Conservation (phyloP, 2,888 invertebrate species). For the Horisme vitalbata region DNA sequence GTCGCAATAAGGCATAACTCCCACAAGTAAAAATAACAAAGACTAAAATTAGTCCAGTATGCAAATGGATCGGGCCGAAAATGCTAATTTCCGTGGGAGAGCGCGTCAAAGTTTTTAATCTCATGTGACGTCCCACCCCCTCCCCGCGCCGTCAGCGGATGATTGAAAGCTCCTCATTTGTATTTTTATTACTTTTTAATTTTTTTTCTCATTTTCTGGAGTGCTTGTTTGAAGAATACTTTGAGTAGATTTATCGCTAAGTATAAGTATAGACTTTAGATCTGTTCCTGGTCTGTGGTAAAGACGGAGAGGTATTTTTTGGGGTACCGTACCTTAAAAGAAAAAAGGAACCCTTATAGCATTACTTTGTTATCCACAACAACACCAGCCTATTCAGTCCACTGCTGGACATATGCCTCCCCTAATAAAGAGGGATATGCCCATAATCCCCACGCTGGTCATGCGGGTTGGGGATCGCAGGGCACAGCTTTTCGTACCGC, state of each 20-base stretch:
- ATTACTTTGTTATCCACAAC: too few species aligned
- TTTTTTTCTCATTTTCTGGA: conserved; percentile 74
- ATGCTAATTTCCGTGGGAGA: conserved; percentile 82
- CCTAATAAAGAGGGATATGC: too few species aligned
- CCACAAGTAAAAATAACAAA: conserved; percentile 47
- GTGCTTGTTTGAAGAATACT: conserved; percentile 38
- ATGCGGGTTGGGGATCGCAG: too few species aligned
- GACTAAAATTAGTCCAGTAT: conserved; percentile 63
- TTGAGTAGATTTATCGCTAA: conserved; percentile 4
- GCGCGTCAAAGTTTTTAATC: conserved; percentile 80
- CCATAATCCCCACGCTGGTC: too few species aligned
- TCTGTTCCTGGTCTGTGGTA: too few species aligned
- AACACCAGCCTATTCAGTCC: too few species aligned
- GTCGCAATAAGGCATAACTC: conserved; percentile 20
- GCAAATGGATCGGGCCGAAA: conserved; percentile 68
- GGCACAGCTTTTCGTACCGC: too few species aligned
- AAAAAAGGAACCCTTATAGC: too few species aligned
- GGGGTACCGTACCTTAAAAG: too few species aligned
- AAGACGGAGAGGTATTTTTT: too few species aligned
- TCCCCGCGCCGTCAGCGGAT: conserved; percentile 66
- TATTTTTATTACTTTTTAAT: conserved; percentile 82
- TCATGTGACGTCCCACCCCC: conserved; percentile 72
- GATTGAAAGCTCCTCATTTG: conserved; percentile 81
- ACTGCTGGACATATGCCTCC: too few species aligned
- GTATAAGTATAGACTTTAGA: too few species aligned